Base-by-base conservation (phyloP, 1,140 invertebrate genomes). In the Drosophila arawakana region DNA sequence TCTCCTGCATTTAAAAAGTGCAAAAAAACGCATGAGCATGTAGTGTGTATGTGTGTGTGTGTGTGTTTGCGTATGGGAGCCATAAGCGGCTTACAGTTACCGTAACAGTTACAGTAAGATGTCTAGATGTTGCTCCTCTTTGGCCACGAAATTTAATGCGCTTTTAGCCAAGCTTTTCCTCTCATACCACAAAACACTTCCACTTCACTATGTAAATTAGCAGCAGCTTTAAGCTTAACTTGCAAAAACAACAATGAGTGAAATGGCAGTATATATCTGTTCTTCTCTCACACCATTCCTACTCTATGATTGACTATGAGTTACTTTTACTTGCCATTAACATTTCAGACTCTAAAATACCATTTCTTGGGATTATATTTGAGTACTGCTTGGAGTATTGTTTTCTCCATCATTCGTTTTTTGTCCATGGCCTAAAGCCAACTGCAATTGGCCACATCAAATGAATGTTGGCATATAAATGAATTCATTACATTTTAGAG, bases 381-480 rank as follows among this genome's bases (percentile, higher is more conserved):
- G 13, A 46, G 39, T 46, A 11, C 18, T 10, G 18, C 41, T 52
- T 10, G 4, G 25, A 30, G 25, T 30, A 30, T 30, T 30, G 25
- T 30, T 30, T 30, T 21, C 15, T 52, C 7, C 18, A 13, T 60
- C 13, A 1, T 11, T 4, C 39, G 10, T 7, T 9, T 37, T 37
- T 37, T 18, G 58, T 30, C 13, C 59, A 9, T 57, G 65, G 9
- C 55, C 65, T n/a, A 21, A 30, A 44, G 54, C 69, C 47, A 66
- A 58, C 57, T 61, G 59, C 59, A 61, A 61, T 61, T 73, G 70
- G 62, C 52, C 47, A 59, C 47, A 37, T 41, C 54, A 69, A 55
- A 70, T 62, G 50, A 57, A 74, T 80, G 73, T 65, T 55, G 84
- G 84, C 84, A 89, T 89, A 84, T 89, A 89, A 89, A 89, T 89